Percentiles rank a stretch among this genome's conserved stretches.
Conservation (phyloP, 2,113 vertebrate species). For the Mionectes macconnelli region DNA sequence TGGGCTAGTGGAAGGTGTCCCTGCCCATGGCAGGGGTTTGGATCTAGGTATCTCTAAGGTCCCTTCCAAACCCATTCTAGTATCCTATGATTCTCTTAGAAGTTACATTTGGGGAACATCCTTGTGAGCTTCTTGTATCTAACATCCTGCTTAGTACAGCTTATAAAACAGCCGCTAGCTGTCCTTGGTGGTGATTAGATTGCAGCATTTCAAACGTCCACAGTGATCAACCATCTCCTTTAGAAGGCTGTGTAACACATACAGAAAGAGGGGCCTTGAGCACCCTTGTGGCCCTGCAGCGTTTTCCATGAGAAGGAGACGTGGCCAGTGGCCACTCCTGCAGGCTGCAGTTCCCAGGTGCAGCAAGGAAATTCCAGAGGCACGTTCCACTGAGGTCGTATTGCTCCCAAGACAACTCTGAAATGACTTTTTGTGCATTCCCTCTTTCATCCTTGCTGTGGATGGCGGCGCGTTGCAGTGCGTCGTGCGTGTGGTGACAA, state of each 20-base stretch:
- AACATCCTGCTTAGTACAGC: neutral
- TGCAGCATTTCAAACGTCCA: neutral
- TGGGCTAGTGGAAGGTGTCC: neutral
- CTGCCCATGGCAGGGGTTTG: neutral
- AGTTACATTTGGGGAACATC: neutral
- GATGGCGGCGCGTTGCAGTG: neutral
- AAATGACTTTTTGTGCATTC: neutral
- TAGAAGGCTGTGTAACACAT: fast-evolving
- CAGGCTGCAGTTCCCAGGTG: neutral
- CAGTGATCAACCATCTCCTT: neutral
- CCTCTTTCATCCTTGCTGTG: neutral
- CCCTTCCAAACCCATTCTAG: neutral
- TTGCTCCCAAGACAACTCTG: neutral
- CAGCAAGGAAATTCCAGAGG: neutral
- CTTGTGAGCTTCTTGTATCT: neutral
- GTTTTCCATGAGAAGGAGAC: neutral
- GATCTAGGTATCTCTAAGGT: neutral
- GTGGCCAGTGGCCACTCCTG: neutral
- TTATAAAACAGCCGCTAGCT: neutral
- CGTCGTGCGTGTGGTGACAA: fast-evolving
- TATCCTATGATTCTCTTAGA: neutral
- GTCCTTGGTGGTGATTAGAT: neutral
- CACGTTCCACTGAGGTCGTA: fast-evolving
- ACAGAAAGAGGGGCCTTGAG: neutral
- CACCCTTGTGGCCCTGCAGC: neutral